Evolutionary conservation across 1,140 invertebrate species (phyloP).

Genomic region (Planococcus citri): DNA sequence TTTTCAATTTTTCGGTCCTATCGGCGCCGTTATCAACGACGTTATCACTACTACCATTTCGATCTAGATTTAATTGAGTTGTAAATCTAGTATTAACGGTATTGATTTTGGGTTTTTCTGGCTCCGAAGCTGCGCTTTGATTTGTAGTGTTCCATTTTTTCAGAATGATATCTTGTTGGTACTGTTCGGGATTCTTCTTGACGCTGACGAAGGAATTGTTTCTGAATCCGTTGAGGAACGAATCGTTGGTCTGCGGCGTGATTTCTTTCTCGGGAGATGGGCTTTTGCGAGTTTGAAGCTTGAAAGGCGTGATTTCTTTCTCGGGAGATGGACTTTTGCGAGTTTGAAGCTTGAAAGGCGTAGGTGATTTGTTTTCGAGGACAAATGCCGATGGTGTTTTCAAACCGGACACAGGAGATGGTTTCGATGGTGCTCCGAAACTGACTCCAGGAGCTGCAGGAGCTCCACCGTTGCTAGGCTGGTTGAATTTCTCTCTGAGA

Average conservation of each 20-base stretch:
- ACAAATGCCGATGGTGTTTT: background rate
- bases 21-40: background rate
- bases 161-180: background rate
- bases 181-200: slow-evolving; percentile 2
- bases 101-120: background rate
- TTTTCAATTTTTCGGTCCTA: background rate
- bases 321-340: background rate
- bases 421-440: background rate
- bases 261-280: background rate
- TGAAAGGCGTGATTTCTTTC: background rate
- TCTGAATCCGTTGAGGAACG: background rate
- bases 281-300: background rate
- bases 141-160: background rate
- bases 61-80: background rate
- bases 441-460: slow-evolving; percentile 22
- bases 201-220: background rate
- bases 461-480: slow-evolving; percentile 5
- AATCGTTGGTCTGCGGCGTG: too few relatives aligned
- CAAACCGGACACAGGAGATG: too few relatives aligned
- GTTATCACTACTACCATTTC: background rate
- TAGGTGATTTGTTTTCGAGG: background rate
- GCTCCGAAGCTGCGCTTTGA: background rate
- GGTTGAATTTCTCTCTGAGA: slow-evolving; percentile 24
- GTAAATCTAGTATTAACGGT: background rate
- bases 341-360: background rate